A percentile compares a stretch with the other conserved stretches of the same genome.
phyloP scores from a whole-genome alignment of 2,113 vertebrate species.

The Pangasianodon gigas region DNA sequence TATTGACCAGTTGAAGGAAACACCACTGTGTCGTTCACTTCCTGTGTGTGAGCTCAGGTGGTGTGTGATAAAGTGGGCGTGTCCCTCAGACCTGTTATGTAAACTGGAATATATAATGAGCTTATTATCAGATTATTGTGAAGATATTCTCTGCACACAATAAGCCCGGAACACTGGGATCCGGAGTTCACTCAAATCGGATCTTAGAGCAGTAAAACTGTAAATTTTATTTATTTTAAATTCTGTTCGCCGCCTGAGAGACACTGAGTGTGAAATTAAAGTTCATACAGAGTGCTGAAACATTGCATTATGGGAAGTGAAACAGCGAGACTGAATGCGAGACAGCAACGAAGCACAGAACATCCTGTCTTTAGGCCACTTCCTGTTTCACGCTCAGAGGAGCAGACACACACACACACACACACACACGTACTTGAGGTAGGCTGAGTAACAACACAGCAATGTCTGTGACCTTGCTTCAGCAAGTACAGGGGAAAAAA shows the following conservation, averaged over 20 bases:
- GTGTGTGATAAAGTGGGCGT: not conserved
- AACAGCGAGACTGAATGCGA: conserved; percentile 38
- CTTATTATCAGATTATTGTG: not conserved
- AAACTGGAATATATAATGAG: not conserved
- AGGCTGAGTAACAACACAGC: conserved; percentile 66
- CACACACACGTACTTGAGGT: conserved; percentile 34
- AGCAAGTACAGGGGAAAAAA: conserved; percentile 41
- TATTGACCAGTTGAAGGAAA: not conserved
- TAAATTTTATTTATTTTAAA: not conserved
- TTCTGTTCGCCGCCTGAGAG: not conserved
- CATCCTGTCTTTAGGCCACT: conserved; percentile 79
- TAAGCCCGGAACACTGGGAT: not conserved
- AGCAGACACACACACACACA: conserved; percentile 66
- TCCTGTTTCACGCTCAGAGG: conserved; percentile 71
- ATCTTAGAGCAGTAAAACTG: not conserved
- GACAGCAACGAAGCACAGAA: conserved; percentile 52
- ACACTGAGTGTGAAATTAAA: not conserved
- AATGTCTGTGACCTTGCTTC: conserved; percentile 67
- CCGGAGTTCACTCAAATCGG: not conserved
- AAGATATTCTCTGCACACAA: not conserved
- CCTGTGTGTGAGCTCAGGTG: not conserved
- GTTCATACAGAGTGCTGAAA: not conserved
- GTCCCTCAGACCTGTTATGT: not conserved
- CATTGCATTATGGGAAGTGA: conserved; percentile 30
- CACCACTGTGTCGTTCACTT: not conserved